Conservation (phyloP, 2,113 vertebrate genomes). For the Sylvilagus bachmani region DNA sequence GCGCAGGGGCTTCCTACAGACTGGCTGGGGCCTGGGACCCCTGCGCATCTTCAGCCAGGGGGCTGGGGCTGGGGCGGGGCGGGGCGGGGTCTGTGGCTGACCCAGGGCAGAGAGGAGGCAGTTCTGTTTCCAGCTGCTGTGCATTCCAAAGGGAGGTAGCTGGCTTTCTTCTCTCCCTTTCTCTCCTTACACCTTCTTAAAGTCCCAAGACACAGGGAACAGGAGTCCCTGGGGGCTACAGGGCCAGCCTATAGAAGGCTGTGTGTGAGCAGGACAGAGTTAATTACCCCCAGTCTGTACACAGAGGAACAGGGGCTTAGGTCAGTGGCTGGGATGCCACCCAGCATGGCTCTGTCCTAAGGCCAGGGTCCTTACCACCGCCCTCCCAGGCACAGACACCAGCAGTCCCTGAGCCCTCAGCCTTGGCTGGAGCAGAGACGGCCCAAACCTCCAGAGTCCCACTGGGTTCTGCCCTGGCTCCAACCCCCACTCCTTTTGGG, state of each 20-base stretch:
- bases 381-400: background rate
- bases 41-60: too few relatives aligned
- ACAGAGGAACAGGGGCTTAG: background rate
- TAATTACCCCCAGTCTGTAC: too few relatives aligned
- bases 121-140: background rate
- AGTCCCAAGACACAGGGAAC: background rate
- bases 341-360: background rate
- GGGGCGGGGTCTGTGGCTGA: fast-evolving
- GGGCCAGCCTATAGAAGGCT: background rate
- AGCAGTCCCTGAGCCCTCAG: background rate
- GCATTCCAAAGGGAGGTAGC: background rate
- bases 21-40: background rate
- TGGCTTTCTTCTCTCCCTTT: background rate
- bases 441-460: background rate
- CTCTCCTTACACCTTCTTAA: fast-evolving
- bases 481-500: background rate
- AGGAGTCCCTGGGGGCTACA: background rate
- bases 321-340: background rate
- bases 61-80: background rate
- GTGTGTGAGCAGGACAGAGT: background rate
- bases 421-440: background rate
- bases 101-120: background rate
- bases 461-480: background rate
- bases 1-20: background rate
- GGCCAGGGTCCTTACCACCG: background rate